Percentiles rank a stretch among this genome's conserved stretches.
Evolutionary conservation across 2,797 vertebrate species (phyloP).

Genomic region (Neomorphus geoffroyi): DNA sequence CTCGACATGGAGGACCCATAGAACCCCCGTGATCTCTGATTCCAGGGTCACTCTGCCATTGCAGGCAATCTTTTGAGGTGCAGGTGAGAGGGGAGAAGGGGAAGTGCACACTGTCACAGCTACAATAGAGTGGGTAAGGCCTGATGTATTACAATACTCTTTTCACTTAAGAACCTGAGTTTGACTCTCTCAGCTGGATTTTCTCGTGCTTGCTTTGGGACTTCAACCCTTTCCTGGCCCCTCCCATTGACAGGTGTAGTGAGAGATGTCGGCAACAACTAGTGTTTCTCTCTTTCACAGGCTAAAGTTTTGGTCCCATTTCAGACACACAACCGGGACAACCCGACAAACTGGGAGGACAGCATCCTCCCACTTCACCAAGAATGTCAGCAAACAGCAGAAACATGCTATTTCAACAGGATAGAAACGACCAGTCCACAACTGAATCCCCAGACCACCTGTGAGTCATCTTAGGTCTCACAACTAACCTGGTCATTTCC

Average conservation of each 20-base stretch:
- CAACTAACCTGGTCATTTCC: neutral
- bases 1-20: neutral
- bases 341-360: neutral
- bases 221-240: neutral
- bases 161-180: conserved; percentile 50
- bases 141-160: neutral
- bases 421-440: neutral
- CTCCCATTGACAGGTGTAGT: neutral
- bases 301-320: neutral
- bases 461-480: neutral
- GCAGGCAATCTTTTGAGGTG: neutral
- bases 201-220: conserved; percentile 11
- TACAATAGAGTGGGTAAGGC: neutral
- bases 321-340: neutral
- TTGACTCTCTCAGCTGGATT: conserved; percentile 30
- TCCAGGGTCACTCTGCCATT: neutral
- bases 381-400: neutral
- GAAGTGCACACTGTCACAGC: neutral
- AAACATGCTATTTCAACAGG: conserved; percentile 9
- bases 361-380: neutral
- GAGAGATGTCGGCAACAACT: conserved; percentile 1
- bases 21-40: neutral
- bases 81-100: neutral
- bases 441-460: neutral
- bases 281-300: neutral